Conservation (phyloP, 1,140 invertebrate genomes). For the Diorhabda carinulata region DNA sequence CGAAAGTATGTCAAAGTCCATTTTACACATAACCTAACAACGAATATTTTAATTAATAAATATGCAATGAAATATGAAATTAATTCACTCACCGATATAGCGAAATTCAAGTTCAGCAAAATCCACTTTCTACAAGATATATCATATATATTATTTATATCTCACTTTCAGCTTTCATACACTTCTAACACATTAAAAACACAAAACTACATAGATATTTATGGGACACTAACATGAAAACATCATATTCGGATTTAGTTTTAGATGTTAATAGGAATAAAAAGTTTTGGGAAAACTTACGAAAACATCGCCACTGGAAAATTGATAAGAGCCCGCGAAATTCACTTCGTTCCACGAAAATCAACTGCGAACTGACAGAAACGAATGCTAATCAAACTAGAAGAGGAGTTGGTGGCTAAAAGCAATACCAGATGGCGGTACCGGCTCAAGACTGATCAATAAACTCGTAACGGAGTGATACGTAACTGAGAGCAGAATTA, state of each 20-base stretch:
- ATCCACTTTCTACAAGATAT: slow-evolving; percentile 18
- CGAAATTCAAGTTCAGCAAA: slow-evolving; percentile 10
- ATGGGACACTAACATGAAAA: slow-evolving; percentile 11
- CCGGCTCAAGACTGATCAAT: background rate
- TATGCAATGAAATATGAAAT: background rate
- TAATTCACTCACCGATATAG: slow-evolving; percentile 4
- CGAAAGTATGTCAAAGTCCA: background rate
- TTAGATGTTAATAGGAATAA: background rate
- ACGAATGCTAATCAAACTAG: slow-evolving; percentile 6
- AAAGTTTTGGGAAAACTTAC: slow-evolving; percentile 12
- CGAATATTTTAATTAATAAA: background rate
- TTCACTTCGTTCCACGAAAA: background rate
- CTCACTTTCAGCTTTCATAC: slow-evolving; percentile 9
- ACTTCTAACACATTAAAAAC: slow-evolving; percentile 1
- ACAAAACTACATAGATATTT: slow-evolving; percentile 3
- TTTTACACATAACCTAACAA: background rate
- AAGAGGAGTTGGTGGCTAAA: background rate
- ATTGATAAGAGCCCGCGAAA: slow-evolving; percentile 11
- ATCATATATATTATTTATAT: background rate
- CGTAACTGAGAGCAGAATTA: background rate
- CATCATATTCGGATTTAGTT: slow-evolving; percentile 6
- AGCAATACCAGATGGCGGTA: slow-evolving; percentile 10
- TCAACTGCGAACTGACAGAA: slow-evolving; percentile 16
- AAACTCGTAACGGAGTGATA: slow-evolving; percentile 11
- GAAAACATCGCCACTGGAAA: slow-evolving; percentile 16